Conservation (phyloP, 2,888 invertebrate genomes). For the Oasisia sp. region DNA sequence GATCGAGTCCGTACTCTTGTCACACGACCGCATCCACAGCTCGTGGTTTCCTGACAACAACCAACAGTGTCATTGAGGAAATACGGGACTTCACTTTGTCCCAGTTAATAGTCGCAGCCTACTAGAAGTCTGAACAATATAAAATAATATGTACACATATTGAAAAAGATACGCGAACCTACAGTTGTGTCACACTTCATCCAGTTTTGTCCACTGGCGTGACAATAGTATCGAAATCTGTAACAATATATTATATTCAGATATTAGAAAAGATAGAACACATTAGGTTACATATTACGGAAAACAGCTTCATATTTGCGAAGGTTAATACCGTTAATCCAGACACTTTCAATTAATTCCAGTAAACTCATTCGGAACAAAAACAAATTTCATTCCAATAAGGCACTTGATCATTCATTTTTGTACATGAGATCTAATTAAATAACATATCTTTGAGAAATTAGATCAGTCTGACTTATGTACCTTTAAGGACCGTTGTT, state of each 20-base stretch:
- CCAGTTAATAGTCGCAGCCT: too few relatives aligned
- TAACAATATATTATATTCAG: not conserved
- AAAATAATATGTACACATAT: too few relatives aligned
- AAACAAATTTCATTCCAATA: too few relatives aligned
- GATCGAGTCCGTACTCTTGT: constrained; percentile 37
- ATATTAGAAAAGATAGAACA: not conserved
- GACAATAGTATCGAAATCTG: not conserved
- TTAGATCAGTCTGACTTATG: too few relatives aligned
- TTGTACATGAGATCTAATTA: too few relatives aligned
- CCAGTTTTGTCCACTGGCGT: not conserved
- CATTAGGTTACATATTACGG: not conserved
- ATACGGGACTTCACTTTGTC: too few relatives aligned
- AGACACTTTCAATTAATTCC: too few relatives aligned
- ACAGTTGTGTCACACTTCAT: not conserved
- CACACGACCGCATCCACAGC: constrained; percentile 42
- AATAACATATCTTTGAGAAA: too few relatives aligned
- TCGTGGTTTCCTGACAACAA: constrained; percentile 46
- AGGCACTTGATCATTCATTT: too few relatives aligned
- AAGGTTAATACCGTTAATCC: not conserved
- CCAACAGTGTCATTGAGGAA: not conserved
- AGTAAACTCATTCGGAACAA: too few relatives aligned
- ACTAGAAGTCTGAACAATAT: too few relatives aligned
- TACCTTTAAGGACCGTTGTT: too few relatives aligned
- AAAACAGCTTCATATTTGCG: not conserved
- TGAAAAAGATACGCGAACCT: constrained; percentile 18